Base-by-base conservation (phyloP, 2,113 vertebrate species). In the Pterophyllum scalare region DNA sequence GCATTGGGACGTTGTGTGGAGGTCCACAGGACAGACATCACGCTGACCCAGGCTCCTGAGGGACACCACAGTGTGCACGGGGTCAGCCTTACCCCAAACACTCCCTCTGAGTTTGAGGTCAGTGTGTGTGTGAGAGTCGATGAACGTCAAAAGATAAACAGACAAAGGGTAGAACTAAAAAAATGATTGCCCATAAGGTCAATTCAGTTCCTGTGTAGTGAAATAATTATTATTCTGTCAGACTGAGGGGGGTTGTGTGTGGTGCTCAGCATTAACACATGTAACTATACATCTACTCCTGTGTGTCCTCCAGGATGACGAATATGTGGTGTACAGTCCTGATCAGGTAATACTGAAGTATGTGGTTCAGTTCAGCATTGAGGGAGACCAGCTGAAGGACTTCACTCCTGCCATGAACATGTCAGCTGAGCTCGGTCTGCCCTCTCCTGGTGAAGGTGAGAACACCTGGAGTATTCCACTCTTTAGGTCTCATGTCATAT, bases 271-370 rank as follows among this genome's bases (percentile, higher is more conserved):
- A 3, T 17, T 52, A 19, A 70, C 5, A 1, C 24, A 70, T 1
- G 19, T 26, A 19, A 67, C 49, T 15, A 67, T 11, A 7, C 24
- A 2, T 33, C 17, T 70, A 3, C 19, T 4, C 56, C 26, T 52
- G 2, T 35, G 33, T 75, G 46, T 58, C 4, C 75, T 79, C 3
- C 90, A 98, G 97, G 96, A 97, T 90, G 96, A 98, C 59, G 96
- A 97, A 93, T 98, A 96, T 83, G 96, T 97, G 77, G 96, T 98
- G 15, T 98, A 97, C 94, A 96, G 95, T 82, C 93, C 95, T 1
- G 95, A 94, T 59, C 97, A 98, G 91, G 91, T 97, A 87, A 96
- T 95, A 91, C 95, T 98, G 58, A 97, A 93, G 79, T 98, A 97
- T 3, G 91, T 98, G 86, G 91, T 97, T 77, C 96, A 94, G 85